Evolutionary conservation across 2,888 invertebrate species (phyloP), one percentile per base, ranked within the genome.

Genomic region (Conomelus anceps): DNA sequence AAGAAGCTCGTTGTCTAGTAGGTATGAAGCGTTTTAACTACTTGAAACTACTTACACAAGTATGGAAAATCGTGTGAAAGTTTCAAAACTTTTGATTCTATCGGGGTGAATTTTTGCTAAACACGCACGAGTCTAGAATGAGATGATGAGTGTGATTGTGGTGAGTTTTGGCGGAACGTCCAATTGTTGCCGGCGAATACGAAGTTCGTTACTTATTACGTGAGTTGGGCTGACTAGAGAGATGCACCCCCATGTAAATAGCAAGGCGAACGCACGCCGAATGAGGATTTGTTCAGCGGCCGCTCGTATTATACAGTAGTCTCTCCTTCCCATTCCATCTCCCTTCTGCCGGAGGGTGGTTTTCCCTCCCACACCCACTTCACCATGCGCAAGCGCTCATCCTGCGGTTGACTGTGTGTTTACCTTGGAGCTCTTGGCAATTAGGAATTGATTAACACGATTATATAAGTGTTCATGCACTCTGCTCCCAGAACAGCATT

Each of bases 401-500:
- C 24, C 86, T 24, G n/a, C 86, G 20, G 23, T 23, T 23, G 34
- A 9, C 34, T 4, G 34, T 34, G 86, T 86, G 86, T 86, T 86
- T 86, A 86, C 86, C 23, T 34, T 86, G 24, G 86, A 86, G 24
- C 24, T 22, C 85, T 86, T 22, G 86, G 86, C 86, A 86, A 86
- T 86, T 86, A 86, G 86, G 23, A 23, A 86, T 86, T 86, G 86
- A 86, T 86, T 86, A 86, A 86, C 24, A 86, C 23, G 86, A 86
- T 86, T 86, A 86, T 86, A 24, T 86, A 86, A 86, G 86, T 86
- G 86, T 86, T 86, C 24, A 86, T 86, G 24, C 22, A 86, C 86
- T 86, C 22, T n/a, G 86, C 86, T 24, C 86, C 24, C 86, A 23
- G 24, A 86, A 86, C 24, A 24, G 86, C 24, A 23, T 23, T 23